Percentiles rank a stretch among this genome's conserved stretches.
Evolutionary conservation across 30 jellyfish, hydroid and myxozoan species (phyloP).

Genomic region (Clytia hemisphaerica): DNA sequence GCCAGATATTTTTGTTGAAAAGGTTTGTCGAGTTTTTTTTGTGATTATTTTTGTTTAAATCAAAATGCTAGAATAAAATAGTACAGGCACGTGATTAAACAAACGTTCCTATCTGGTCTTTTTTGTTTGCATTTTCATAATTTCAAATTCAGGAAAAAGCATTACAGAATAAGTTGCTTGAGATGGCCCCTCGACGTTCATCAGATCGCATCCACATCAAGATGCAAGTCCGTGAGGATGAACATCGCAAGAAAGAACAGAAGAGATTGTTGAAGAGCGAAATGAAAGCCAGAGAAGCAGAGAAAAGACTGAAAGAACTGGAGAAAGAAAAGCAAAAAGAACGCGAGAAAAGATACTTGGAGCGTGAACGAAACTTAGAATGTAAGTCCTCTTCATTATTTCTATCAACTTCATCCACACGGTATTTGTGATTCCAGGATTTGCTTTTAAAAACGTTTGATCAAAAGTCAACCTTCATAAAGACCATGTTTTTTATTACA

Average conservation of each 20-base stretch:
- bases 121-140: not conserved
- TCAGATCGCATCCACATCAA: conserved; percentile 76
- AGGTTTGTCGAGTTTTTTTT: conserved; percentile 24
- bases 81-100: too few relatives aligned
- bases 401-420: too few relatives aligned
- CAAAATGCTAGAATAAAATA: not conserved
- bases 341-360: conserved; percentile 56
- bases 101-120: too few relatives aligned
- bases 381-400: conserved; percentile 21
- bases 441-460: too few relatives aligned
- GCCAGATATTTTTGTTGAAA: conserved; percentile 46
- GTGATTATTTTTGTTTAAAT: not conserved
- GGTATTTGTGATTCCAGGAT: too few relatives aligned
- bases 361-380: conserved; percentile 76
- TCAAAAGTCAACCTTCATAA: too few relatives aligned
- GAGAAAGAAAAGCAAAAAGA: conserved; percentile 63
- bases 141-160: conserved; percentile 80
- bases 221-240: conserved; percentile 58
- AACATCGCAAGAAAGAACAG: conserved; percentile 38
- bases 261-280: conserved; percentile 33
- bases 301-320: conserved; percentile 62
- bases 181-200: conserved; percentile 71
- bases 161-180: conserved; percentile 54
- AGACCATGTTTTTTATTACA: too few relatives aligned
- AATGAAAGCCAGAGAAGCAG: conserved; percentile 54